Base-by-base conservation (phyloP, 1,140 invertebrate genomes). In the Drosophila sproati region DNA sequence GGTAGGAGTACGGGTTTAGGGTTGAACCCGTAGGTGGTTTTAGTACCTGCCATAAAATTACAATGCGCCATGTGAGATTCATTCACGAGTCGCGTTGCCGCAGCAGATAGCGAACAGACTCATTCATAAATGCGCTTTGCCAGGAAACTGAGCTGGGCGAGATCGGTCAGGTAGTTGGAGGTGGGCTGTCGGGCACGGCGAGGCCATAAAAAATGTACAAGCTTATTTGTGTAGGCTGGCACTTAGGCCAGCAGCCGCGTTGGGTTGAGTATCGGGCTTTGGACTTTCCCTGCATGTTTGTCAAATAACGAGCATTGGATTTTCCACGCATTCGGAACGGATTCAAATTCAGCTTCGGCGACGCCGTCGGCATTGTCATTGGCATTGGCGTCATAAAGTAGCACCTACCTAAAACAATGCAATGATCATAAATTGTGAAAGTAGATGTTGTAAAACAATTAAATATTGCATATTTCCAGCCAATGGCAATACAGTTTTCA, bases 211-310 rank as follows among this genome's bases (percentile, higher is more conserved):
- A 82, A 79, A 82, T 82, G 68, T 66, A 60, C 50, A 48, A 88
- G 85, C 85, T 88, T 83, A 89, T 87, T 83, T 87, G 80, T 80
- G 77, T 89, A 89, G 83, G 83, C 73, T 80, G 66, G 70, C 82
- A 68, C 68, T 87, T 86, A 79, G 82, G 72, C 68, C 69, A 80
- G 77, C 83, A 83, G 80, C 80, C 83, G 80, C 77, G 73, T 51
- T 63, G 63, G 63, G 43, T 68, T 31, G 61, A 43, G 63, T 43
- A 47, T 35, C 59, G 59, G 59, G 55, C 43, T 69, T 67, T 57
- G 82, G 83, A 74, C 62, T 89, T 87, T 83, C 83, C 83, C 60
- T 10, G 39, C 56, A 54, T 64, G 50, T 83, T 88, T 78, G 68
- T 83, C 47, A 88, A 80, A 78, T 87, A 87, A 83, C 76, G 73